A percentile compares a stretch with the other conserved stretches of the same genome.
phyloP scores from a whole-genome alignment of 1,140 invertebrate species.

The Tetragnatha versicolor region DNA sequence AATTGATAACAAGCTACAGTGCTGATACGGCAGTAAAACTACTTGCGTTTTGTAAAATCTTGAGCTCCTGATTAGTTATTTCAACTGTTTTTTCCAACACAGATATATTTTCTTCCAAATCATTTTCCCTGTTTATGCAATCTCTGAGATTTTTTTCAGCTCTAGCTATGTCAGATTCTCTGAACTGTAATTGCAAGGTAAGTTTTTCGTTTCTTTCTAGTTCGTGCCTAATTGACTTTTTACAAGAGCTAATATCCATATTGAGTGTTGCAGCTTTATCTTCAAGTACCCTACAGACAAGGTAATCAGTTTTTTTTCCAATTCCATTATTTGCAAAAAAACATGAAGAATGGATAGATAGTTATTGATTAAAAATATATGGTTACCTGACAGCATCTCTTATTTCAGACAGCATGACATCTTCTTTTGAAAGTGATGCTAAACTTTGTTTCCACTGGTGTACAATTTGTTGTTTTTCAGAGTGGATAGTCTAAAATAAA shows the following conservation, averaged over 20 bases:
- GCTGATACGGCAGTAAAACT: too few species aligned
- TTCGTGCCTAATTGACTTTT: conserved; percentile 43
- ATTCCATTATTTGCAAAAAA: background rate
- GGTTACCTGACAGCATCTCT: conserved; percentile 10
- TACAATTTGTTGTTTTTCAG: conserved; percentile 46
- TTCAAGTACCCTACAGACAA: conserved; percentile 34
- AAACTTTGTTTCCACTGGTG: conserved; percentile 49
- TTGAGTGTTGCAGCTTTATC: conserved; percentile 10
- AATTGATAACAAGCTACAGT: too few species aligned
- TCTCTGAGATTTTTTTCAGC: conserved; percentile 9
- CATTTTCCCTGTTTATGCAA: background rate
- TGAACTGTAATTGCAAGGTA: background rate
- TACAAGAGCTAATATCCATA: conserved; percentile 37
- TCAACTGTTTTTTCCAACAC: conserved; percentile 33
- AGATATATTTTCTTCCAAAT: conserved; percentile 38
- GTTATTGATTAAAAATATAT: background rate
- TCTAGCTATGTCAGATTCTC: conserved; percentile 27
- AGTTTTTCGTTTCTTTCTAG: conserved; percentile 42
- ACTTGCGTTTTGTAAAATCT: conserved; percentile 28
- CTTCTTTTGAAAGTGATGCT: conserved; percentile 33
- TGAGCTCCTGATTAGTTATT: conserved; percentile 34
- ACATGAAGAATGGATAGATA: background rate
- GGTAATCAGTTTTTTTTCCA: background rate
- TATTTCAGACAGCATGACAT: conserved; percentile 29
- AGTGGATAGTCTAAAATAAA: conserved; percentile 33